Percentiles rank a stretch among this genome's conserved stretches.
phyloP scores from a whole-genome alignment of 2,888 invertebrate genomes.

The Harpalus rufipes region DNA sequence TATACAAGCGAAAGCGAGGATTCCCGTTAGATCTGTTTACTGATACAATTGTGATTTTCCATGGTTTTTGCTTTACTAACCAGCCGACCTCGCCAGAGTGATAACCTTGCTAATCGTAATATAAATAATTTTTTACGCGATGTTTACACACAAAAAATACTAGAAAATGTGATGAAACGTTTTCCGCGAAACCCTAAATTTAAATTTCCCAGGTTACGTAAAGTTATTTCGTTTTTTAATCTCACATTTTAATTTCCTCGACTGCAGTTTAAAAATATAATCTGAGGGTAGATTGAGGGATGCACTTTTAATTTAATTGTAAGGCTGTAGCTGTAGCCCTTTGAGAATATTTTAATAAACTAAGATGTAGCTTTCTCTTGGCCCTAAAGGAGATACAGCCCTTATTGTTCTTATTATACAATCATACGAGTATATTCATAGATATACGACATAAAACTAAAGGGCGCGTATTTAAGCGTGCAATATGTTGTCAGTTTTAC shows the following conservation, averaged over 20 bases:
- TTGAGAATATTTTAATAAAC: constrained; percentile 60
- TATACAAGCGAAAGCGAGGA: neutral
- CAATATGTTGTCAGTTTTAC: too few species aligned
- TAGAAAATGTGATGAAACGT: neutral
- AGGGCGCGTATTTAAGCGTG: too few species aligned
- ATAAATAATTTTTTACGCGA: constrained; percentile 5
- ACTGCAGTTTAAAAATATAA: constrained; percentile 40
- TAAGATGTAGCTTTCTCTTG: constrained; percentile 48
- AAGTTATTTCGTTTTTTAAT: constrained; percentile 22
- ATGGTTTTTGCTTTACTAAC: constrained; percentile 5
- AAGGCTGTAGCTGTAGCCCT: constrained; percentile 45
- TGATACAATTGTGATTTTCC: constrained; percentile 19
- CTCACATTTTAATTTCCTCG: constrained; percentile 34
- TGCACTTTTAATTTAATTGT: constrained; percentile 58
- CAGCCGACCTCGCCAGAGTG: constrained; percentile 3
- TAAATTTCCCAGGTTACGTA: constrained; percentile 3
- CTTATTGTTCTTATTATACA: too few species aligned
- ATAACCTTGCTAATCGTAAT: constrained; percentile 31
- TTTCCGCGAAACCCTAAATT: neutral
- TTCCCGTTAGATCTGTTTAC: neutral
- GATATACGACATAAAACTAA: too few species aligned
- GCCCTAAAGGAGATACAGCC: neutral
- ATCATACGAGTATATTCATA: too few species aligned
- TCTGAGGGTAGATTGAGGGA: constrained; percentile 39
- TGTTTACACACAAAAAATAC: neutral